Evolutionary conservation across 2,113 vertebrate species (phyloP), one percentile per base, ranked within the genome.

Genomic region (Malaclemys terrapin): DNA sequence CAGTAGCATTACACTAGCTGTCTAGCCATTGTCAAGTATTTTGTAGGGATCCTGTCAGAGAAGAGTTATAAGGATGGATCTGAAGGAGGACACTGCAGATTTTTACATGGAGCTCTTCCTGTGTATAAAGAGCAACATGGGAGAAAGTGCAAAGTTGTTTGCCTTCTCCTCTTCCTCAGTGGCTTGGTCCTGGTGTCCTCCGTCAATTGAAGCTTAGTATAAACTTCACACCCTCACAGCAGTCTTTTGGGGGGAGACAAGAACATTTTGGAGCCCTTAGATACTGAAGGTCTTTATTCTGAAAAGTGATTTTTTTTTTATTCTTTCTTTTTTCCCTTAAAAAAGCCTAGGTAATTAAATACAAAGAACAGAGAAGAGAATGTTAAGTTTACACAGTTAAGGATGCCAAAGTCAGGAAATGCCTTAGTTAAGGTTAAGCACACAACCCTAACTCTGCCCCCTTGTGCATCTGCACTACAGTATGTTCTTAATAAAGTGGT

Each of bases 371-470:
- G 13, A 35, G 22, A 80, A 57, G 9, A 57, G 31, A 84, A 12
- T 1, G 5, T 17, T n/a, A 2, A 69, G 35, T 0, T 4, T 35
- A 19, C 25, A 65, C 27, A 88, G 4, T 27, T 91, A 93, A 82
- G 93, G 27, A 5, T 24, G 79, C 3, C 47, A n/a, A 85, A 92
- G 19, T 3, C 52, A 50, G 8, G 29, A 35, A 25, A 38, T 4
- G 3, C 6, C 5, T 69, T 38, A 22, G 6, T 45, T 50, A 91
- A 93, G 52, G 14, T 10, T 35, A 72, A 0, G 0, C 4, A 53
- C 7, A 31, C 16, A 38, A 50, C 17, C 6, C 52, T 65, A 53
- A 85, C n/a, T 75, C 10, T 75, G 25, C 11, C 22, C 13, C 14
- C 31, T 81, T 79, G 19, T 92, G 89, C 91, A 85, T 27, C 49